Base-by-base conservation (phyloP, 2,797 vertebrate species). In the Micropoecilia bifurca region DNA sequence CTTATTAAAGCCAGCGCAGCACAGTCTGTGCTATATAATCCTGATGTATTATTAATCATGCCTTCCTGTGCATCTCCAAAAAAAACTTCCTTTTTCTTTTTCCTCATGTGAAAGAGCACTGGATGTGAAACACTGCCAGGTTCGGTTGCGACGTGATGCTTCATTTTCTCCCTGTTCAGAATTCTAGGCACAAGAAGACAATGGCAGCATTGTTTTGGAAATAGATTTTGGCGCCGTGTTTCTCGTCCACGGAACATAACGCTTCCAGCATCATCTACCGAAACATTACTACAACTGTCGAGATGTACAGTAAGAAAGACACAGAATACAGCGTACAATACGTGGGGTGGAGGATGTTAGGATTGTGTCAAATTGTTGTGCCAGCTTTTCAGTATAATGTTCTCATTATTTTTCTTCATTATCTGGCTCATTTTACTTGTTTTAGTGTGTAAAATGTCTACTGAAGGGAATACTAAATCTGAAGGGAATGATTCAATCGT, bases 41-140 rank as follows among this genome's bases (percentile, higher is more conserved):
- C 93, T 93, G 90, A 95, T 96, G 91, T 93, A 95, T 96, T 96
- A 96, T 96, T 95, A 96, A 96, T 94, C 93, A 91, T 80, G 82
- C 91, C 90, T 94, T 92, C 85, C 90, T 72, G 82, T 93, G 85
- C 85, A 93, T 93, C 91, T 88, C 89, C 78, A 82, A 90, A 91
- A 90, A 91, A 93, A 93, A 47, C 71, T 90, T 75, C 81, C 66
- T 87, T 92, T 89, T 90, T 88, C 75, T 63, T 77, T 71, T 71
- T 72, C 61, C 68, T 71, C 28, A 86, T 28, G 71, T 81, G 78
- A 92, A 92, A 94, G 83, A 92, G 86, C 79, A 82, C 81, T 85
- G 89, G 87, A 90, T 92, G 87, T 90, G 83, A 93, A 92, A 89
- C 47, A 25, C 71, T 90, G 90, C 85, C 80, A 77, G 86, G 92